Conservation (phyloP, 2,113 vertebrate genomes). For the Rhinoderma darwinii region DNA sequence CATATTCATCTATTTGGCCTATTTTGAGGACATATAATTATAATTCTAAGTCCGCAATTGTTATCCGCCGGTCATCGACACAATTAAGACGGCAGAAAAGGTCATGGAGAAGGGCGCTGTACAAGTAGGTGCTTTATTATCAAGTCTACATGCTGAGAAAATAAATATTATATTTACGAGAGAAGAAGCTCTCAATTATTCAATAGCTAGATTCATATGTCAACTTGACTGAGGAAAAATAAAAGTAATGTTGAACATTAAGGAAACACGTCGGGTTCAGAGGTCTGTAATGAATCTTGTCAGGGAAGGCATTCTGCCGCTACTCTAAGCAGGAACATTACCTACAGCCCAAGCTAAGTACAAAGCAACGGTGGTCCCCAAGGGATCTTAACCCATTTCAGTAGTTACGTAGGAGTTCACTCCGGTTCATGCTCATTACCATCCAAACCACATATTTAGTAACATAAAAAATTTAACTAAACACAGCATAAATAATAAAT, state of each 20-base stretch:
- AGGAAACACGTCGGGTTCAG: slow-evolving; percentile 68
- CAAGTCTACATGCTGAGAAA: slow-evolving; percentile 14
- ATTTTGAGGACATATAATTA: not conserved
- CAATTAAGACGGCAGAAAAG: slow-evolving; percentile 10
- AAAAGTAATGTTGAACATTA: slow-evolving; percentile 66
- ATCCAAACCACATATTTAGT: slow-evolving; percentile 59
- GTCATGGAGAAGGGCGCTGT: not conserved
- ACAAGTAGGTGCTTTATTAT: slow-evolving; percentile 8
- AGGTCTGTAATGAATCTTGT: slow-evolving; percentile 74
- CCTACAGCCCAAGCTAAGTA: slow-evolving; percentile 49
- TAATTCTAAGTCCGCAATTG: not conserved
- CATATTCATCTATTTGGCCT: not conserved
- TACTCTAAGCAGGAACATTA: slow-evolving; percentile 50
- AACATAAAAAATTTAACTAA: slow-evolving; percentile 69
- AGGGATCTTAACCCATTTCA: slow-evolving; percentile 64
- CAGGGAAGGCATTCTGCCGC: slow-evolving; percentile 58
- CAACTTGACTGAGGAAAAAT: slow-evolving; percentile 61
- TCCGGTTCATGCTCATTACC: slow-evolving; percentile 59
- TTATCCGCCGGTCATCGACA: not conserved
- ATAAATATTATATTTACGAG: slow-evolving; percentile 48
- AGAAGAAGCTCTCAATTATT: slow-evolving; percentile 66
- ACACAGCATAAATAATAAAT: slow-evolving; percentile 57
- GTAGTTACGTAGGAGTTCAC: slow-evolving; percentile 48
- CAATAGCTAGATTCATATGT: slow-evolving; percentile 63
- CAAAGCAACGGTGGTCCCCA: slow-evolving; percentile 28